Evolutionary conservation across 1,140 invertebrate genomes (phyloP).

Genomic region (Papilio helenus): DNA sequence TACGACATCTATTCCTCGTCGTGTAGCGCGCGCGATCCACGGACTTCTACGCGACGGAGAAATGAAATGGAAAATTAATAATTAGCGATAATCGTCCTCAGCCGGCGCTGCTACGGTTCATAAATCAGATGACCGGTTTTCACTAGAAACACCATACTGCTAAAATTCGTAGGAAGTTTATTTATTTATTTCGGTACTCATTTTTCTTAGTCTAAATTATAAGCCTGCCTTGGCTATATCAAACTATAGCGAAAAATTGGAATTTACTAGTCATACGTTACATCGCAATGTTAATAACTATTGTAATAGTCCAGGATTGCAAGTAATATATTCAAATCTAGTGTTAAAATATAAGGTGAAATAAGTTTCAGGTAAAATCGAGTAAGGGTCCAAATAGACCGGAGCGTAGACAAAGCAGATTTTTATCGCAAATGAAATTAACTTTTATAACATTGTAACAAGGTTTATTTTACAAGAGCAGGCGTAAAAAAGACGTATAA

Average conservation of each 20-base stretch:
- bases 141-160: background rate
- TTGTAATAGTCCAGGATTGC: background rate
- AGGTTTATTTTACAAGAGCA: too few relatives aligned
- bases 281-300: background rate
- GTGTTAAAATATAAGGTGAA: too few relatives aligned
- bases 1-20: slow-evolving; percentile 21
- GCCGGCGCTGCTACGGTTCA: slow-evolving; percentile 36
- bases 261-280: too few relatives aligned
- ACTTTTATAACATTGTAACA: too few relatives aligned
- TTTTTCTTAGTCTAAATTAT: too few relatives aligned
- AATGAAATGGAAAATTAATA: slow-evolving; percentile 41
- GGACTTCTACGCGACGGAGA: background rate
- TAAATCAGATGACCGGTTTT: slow-evolving; percentile 39
- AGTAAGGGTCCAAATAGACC: too few relatives aligned
- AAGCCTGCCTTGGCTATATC: too few relatives aligned
- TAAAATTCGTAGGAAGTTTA: background rate
- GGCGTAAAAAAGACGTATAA: too few relatives aligned
- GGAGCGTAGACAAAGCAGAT: too few relatives aligned
- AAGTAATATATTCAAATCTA: background rate
- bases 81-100: slow-evolving; percentile 38
- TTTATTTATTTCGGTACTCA: background rate
- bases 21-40: slow-evolving; percentile 5
- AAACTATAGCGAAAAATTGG: too few relatives aligned
- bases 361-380: too few relatives aligned
- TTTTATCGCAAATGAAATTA: too few relatives aligned